Evolutionary conservation across 2,888 invertebrate species (phyloP).

Genomic region (Ditula angustiorana): DNA sequence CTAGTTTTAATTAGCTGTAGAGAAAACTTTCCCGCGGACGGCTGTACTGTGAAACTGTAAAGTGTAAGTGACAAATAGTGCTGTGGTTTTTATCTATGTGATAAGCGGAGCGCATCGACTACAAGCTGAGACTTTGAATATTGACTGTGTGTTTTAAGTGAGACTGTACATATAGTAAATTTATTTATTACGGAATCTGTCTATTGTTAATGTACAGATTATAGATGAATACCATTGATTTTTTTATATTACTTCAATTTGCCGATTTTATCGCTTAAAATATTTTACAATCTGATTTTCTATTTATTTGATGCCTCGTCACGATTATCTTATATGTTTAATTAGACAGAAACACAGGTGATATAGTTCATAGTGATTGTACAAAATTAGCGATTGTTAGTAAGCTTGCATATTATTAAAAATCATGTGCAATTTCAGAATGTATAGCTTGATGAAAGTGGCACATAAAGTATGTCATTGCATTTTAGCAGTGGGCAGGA

Average conservation of each 20-base stretch:
- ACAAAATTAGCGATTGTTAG: constrained; percentile 79
- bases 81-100: constrained; percentile 83
- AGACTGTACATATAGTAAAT: constrained; percentile 79
- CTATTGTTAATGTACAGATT: constrained; percentile 78
- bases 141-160: constrained; percentile 75
- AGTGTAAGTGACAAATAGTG: constrained; percentile 83
- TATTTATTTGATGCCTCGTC: constrained; percentile 72
- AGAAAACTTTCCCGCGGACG: constrained; percentile 64
- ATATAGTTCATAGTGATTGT: constrained; percentile 79
- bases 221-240: constrained; percentile 72
- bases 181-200: constrained; percentile 81
- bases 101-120: constrained; percentile 77
- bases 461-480: constrained; percentile 76
- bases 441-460: constrained; percentile 68
- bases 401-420: constrained; percentile 76
- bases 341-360: constrained; percentile 72
- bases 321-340: constrained; percentile 62
- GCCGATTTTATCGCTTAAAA: constrained; percentile 65
- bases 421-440: constrained; percentile 81
- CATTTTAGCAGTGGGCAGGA: constrained; percentile 80
- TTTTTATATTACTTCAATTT: constrained; percentile 74
- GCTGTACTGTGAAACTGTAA: constrained; percentile 69
- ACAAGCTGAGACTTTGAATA: constrained; percentile 61
- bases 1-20: constrained; percentile 73
- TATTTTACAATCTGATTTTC: constrained; percentile 65